Percentiles rank a stretch among this genome's conserved stretches.
Conservation (phyloP, 2,797 vertebrate genomes). For the Zonotrichia albicollis region DNA sequence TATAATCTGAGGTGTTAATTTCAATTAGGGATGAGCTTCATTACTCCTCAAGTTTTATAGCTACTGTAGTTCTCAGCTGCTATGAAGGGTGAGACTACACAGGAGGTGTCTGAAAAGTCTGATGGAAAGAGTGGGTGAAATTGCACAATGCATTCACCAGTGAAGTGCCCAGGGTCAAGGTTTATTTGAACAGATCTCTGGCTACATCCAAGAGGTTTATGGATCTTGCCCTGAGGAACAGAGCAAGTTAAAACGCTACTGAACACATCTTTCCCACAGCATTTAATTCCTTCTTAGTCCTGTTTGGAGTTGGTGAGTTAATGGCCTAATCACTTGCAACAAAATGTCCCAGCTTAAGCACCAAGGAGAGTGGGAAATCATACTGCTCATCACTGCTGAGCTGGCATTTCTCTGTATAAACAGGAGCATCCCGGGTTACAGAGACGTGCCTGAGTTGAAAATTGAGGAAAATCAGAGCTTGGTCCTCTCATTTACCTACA, state of each 20-base stretch:
- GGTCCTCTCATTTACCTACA: neutral
- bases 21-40: conserved; percentile 6
- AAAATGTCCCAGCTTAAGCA: conserved; percentile 21
- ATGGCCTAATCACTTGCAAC: neutral
- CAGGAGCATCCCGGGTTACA: neutral
- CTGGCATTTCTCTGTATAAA: neutral
- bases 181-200: neutral
- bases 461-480: neutral
- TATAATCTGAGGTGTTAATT: conserved; percentile 6
- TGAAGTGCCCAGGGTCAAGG: neutral
- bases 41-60: conserved; percentile 1
- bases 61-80: neutral
- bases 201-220: neutral
- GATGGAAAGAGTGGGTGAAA: neutral
- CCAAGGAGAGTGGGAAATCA: neutral
- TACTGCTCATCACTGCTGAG: conserved; percentile 21
- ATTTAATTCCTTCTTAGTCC: conserved; percentile 21
- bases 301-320: conserved; percentile 20
- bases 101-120: neutral
- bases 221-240: neutral
- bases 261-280: neutral
- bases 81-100: neutral
- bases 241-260: neutral
- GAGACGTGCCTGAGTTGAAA: neutral
- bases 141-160: neutral